Evolutionary conservation across 1,140 invertebrate species (phyloP), one percentile per base, ranked within the genome.

Genomic region (Lordiphosa clarofinis): DNA sequence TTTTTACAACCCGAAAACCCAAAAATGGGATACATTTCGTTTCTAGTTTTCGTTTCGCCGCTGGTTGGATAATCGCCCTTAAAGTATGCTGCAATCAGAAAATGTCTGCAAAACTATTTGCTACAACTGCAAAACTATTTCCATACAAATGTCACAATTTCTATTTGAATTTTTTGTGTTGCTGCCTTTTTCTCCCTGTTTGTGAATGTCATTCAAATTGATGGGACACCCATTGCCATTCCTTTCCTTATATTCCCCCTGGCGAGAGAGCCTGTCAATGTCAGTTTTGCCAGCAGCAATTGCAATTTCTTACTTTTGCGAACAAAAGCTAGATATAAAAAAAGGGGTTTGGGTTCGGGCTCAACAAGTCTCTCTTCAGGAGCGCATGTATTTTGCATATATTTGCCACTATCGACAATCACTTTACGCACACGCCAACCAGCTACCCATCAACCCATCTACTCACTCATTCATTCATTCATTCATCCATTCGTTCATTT

Each of bases 141-240:
- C 71, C 75, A 24, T 24, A 50, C 48, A 50, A 66, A 75, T 81
- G 76, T 81, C 76, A 81, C 76, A 81, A 81, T 78, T 78, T 65
- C 70, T 31, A 31, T 31, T 31, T 31, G 28, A 31, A 36, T 76
- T 76, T 60, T 58, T 56, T 44, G 58, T 52, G 56, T 65, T 58
- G 11, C 35, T 50, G 37, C 28, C 15, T 52, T 48, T 50, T 39
- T 24, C 54, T 67, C 19, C 13, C 54, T 79, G 67, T 79, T 68
- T 70, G 59, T 79, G 76, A 82, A 82, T 82, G 78, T 84, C 76
- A 78, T 82, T 82, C 76, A 82, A 82, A 82, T 84, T 82, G 76
- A 82, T 82, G 76, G 68, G 38, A 49, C 68, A 58, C 56, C 19
- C 46, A 58, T 64, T 62, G 10, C 62, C 31, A 33, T 39, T 37